Evolutionary conservation across 2,113 vertebrate species (phyloP).

Genomic region (Megaleporinus macrocephalus): DNA sequence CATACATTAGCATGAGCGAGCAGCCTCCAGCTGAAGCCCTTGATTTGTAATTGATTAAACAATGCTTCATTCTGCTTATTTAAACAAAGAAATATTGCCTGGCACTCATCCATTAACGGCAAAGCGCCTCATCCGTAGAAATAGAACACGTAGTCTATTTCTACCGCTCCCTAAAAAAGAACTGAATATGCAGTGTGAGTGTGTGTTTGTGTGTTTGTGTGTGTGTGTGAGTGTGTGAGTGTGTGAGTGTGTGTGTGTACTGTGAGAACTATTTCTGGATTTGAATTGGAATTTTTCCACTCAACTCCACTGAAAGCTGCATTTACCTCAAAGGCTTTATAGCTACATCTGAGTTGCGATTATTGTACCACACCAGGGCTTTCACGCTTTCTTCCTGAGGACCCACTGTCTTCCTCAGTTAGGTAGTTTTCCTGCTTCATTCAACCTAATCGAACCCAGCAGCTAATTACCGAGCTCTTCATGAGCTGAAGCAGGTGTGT

Average conservation of each 20-base stretch:
- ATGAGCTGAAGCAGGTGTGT: not conserved
- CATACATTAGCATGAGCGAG: not conserved
- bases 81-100: constrained; percentile 44
- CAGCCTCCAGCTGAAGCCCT: not conserved
- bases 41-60: constrained; percentile 38
- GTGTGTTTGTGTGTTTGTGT: no score
- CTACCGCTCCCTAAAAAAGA: not conserved
- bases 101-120: constrained; percentile 43
- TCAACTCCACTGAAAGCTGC: not conserved
- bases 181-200: not conserved
- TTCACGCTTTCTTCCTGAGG: not conserved
- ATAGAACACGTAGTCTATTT: constrained; percentile 8
- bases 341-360: not conserved
- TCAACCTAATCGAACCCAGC: constrained; percentile 19
- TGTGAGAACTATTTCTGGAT: not conserved
- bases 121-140: constrained; percentile 11
- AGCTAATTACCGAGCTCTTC: not conserved
- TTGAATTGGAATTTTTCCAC: not conserved
- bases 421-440: not conserved
- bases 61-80: constrained; percentile 45
- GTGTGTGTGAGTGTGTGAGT: not conserved
- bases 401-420: not conserved
- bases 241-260: not conserved
- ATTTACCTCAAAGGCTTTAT: not conserved
- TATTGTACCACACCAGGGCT: not conserved